Evolutionary conservation across 2,113 vertebrate genomes (phyloP).

Genomic region (Podocnemis expansa): DNA sequence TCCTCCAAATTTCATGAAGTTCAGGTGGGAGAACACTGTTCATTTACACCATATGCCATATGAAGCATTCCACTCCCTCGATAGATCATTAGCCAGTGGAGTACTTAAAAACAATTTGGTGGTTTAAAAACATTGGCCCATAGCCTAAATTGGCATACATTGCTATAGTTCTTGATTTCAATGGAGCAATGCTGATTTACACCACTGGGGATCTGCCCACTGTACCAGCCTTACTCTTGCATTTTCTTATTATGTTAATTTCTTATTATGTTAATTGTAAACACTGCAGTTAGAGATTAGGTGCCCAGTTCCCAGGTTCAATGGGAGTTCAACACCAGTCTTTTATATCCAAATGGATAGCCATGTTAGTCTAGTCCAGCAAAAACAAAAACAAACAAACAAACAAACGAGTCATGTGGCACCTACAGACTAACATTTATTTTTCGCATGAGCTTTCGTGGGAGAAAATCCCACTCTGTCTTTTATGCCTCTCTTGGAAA

Average conservation of each 20-base stretch:
- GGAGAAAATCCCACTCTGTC: too few species aligned
- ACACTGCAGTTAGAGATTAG: background rate
- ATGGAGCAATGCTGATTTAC: rapidly evolving
- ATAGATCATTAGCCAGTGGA: background rate
- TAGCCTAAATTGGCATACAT: rapidly evolving
- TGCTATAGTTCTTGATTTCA: background rate
- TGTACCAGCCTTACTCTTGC: background rate
- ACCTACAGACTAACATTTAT: too few species aligned
- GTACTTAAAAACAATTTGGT: background rate
- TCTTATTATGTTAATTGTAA: background rate
- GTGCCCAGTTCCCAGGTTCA: too few species aligned
- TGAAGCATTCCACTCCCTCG: rapidly evolving
- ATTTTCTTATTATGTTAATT: background rate
- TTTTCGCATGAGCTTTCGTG: too few species aligned
- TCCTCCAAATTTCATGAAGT: background rate
- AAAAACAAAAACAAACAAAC: too few species aligned
- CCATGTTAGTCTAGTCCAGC: too few species aligned
- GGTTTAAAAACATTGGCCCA: rapidly evolving
- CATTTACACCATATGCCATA: background rate
- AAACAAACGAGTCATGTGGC: too few species aligned
- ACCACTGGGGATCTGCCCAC: background rate
- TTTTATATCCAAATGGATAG: too few species aligned
- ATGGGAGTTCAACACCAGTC: too few species aligned
- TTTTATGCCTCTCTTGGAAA: rapidly evolving
- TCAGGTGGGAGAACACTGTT: background rate